These are phyloP conservation scores for Magallana angulata DNA, from an alignment of 1,140 invertebrate species.

Conservation along the genomic window DNA sequence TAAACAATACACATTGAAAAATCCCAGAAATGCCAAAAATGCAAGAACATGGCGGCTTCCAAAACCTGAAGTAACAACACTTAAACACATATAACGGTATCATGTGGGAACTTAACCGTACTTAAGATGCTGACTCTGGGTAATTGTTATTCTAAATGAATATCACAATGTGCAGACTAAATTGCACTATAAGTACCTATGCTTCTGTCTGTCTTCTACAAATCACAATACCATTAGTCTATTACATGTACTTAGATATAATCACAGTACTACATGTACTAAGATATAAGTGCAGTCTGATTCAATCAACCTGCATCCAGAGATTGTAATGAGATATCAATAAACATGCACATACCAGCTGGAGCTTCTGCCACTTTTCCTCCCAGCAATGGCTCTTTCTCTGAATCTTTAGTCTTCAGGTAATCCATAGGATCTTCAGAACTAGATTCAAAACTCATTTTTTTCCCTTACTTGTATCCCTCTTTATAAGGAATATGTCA, in stretches of 20 bases:
- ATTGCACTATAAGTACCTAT: too few relatives aligned
- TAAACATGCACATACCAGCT: not conserved
- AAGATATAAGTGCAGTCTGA: too few relatives aligned
- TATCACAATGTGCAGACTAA: too few relatives aligned
- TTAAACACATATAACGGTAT: too few relatives aligned
- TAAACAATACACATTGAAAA: slow-evolving; percentile 89
- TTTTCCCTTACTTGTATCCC: not conserved
- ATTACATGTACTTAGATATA: too few relatives aligned
- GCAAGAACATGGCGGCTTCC: slow-evolving; percentile 80
- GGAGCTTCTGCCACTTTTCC: not conserved
- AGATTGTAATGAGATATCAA: too few relatives aligned
- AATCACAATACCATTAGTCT: too few relatives aligned
- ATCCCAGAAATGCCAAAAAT: slow-evolving; percentile 90
- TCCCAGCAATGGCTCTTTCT: not conserved
- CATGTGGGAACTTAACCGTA: not conserved
- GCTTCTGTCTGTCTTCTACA: too few relatives aligned
- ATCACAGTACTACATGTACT: too few relatives aligned
- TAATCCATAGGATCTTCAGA: slow-evolving; percentile 26
- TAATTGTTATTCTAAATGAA: too few relatives aligned
- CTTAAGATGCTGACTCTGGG: too few relatives aligned
- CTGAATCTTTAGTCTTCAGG: not conserved
- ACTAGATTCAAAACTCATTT: not conserved
- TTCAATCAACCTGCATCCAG: too few relatives aligned
- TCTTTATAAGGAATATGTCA: not conserved
- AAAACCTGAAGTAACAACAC: slow-evolving; percentile 30